phyloP scores from a whole-genome alignment of 2,888 invertebrate genomes.

The Cepaea hortensis region DNA sequence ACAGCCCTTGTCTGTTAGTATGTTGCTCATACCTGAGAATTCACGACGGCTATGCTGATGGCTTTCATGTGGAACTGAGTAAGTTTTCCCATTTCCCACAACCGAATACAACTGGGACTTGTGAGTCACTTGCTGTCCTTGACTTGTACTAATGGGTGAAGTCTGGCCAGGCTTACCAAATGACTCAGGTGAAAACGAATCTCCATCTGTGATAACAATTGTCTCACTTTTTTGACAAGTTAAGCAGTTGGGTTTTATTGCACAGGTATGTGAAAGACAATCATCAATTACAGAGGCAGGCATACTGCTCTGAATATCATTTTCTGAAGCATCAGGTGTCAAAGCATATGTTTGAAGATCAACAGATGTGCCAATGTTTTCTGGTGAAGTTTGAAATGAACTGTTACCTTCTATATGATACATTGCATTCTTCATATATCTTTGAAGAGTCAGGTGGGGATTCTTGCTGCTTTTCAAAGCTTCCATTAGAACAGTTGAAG shows the following conservation, averaged over 20 bases:
- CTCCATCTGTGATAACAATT: background rate
- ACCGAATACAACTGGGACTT: background rate
- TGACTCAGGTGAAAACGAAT: background rate
- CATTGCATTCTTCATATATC: constrained; percentile 49
- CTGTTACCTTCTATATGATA: background rate
- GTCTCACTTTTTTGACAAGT: background rate
- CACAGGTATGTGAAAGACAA: background rate
- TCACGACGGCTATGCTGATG: constrained; percentile 11
- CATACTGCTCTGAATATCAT: background rate
- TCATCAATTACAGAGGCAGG: constrained; percentile 24
- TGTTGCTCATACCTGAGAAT: constrained; percentile 32
- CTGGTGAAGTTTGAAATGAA: background rate
- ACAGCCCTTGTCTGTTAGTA: constrained; percentile 36
- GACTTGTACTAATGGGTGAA: background rate
- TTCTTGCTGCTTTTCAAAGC: constrained; percentile 43
- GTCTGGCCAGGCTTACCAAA: background rate
- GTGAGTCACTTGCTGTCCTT: background rate
- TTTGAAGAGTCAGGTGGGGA: constrained; percentile 41
- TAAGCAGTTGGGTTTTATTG: background rate
- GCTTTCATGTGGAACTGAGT: background rate
- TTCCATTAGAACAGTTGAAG: constrained; percentile 37
- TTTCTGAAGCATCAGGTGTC: background rate
- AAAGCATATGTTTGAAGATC: background rate
- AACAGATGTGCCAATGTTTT: background rate
- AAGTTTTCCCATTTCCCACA: background rate